Evolutionary conservation across 2,888 invertebrate species (phyloP).

Genomic region (Tetragonisca angustula): DNA sequence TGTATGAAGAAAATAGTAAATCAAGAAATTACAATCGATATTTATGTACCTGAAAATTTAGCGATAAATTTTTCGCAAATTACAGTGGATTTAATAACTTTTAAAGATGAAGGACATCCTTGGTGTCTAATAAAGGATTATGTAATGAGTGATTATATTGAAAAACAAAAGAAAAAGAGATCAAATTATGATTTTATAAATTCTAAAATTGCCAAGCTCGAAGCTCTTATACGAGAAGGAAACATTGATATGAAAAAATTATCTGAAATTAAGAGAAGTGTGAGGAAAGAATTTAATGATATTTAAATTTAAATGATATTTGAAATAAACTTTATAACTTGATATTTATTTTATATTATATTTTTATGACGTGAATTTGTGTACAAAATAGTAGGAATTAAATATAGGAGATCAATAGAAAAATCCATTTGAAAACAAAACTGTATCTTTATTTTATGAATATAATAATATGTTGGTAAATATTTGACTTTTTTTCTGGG

Average conservation of each 20-base stretch:
- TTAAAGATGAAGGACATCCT: constrained; percentile 66
- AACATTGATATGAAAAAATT: constrained; percentile 72
- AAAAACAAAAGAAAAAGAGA: constrained; percentile 48
- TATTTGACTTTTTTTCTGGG: constrained; percentile 50
- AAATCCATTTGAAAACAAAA: constrained; percentile 46
- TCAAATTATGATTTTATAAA: constrained; percentile 71
- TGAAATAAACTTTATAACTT: neutral
- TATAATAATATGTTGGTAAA: constrained; percentile 61
- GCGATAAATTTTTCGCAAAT: constrained; percentile 49
- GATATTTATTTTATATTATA: neutral
- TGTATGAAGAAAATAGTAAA: constrained; percentile 72
- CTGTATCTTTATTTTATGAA: constrained; percentile 68
- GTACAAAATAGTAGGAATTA: neutral
- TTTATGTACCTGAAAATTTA: constrained; percentile 64
- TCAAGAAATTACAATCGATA: constrained; percentile 68
- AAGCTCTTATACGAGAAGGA: constrained; percentile 62
- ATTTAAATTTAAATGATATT: constrained; percentile 11
- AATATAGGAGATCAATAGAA: neutral
- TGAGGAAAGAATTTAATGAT: constrained; percentile 72
- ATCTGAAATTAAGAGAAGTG: constrained; percentile 72
- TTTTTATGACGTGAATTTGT: neutral
- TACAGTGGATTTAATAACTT: constrained; percentile 75
- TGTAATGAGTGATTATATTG: constrained; percentile 61
- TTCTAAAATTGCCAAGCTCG: constrained; percentile 72
- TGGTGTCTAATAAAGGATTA: constrained; percentile 79